Conservation (phyloP, 2,113 vertebrate species). For the Prinia subflava region DNA sequence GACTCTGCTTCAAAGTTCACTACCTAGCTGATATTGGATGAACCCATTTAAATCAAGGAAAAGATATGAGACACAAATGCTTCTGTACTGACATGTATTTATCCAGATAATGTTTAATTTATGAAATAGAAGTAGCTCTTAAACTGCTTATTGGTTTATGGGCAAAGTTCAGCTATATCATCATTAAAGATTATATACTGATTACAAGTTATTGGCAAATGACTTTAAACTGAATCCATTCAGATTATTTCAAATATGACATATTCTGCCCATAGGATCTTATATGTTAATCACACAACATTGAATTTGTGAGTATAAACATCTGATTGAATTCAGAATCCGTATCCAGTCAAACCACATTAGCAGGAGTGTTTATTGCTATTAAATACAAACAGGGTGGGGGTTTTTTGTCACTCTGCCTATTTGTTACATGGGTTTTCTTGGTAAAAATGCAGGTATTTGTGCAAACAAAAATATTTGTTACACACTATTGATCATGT, state of each 20-base stretch:
- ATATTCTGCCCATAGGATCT: constrained; percentile 33
- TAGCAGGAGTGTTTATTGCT: not conserved
- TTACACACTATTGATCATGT: not conserved
- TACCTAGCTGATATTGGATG: constrained; percentile 66
- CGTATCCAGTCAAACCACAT: not conserved
- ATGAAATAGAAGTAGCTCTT: constrained; percentile 61
- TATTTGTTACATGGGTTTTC: not conserved
- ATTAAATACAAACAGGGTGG: not conserved
- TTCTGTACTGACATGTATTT: constrained; percentile 32
- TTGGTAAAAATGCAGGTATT: not conserved
- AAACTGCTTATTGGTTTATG: constrained; percentile 50
- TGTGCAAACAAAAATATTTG: not conserved
- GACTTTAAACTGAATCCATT: constrained; percentile 19
- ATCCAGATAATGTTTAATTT: constrained; percentile 60
- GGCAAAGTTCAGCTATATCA: constrained; percentile 36
- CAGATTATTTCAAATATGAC: constrained; percentile 8
- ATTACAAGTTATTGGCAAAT: constrained; percentile 47
- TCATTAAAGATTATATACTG: constrained; percentile 35
- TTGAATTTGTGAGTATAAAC: not conserved
- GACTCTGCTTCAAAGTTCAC: constrained; percentile 80
- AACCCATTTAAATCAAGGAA: constrained; percentile 64
- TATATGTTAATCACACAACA: constrained; percentile 7
- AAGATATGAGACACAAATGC: constrained; percentile 48
- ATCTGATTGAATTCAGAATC: not conserved
- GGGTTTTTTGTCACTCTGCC: not conserved